Base-by-base conservation (phyloP, 2,797 vertebrate species). In the Sitta carolinensis region DNA sequence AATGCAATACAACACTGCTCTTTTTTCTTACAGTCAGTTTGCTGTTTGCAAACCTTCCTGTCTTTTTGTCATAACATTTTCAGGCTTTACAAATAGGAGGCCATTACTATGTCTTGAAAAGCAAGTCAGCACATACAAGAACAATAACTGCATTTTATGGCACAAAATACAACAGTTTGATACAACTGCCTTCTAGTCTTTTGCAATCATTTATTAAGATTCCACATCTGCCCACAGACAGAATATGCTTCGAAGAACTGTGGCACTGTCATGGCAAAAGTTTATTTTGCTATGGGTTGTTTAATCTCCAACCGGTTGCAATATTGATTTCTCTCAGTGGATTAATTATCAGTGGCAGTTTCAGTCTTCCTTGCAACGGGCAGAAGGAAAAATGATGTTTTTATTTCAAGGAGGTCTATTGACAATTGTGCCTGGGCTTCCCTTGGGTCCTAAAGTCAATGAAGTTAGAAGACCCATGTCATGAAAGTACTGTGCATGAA, bases 361-460 rank as follows among this genome's bases (percentile, higher is more conserved):
- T 93, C 97, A 96, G 97, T 96, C 97, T 96, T 95, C 89, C 88
- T 90, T 93, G 97, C 88, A 97, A 97, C 88, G 95, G 97, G 84
- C 29, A 26, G 97, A 97, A 97, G 97, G 97, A 97, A 97, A 97
- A 98, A 97, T 93, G 97, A 97, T 98, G 97, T 97, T 98, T 98
- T 97, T 97, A 97, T 98, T 98, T 97, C 97, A 95, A 87, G 74
- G 90, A 91, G 84, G 95, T 96, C 97, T 97, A 97, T 89, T 96
- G 97, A 98, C 97, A 93, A 93, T 96, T 59, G 94, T 79, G 82
- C 90, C n/a, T 73, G 72, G 55, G 72, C 64, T 96, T 96, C 97
- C 96, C 96, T 62, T 94, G 97, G 96, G 97, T 95, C 89, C 67
- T 61, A 83, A 96, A 90, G 96, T 92, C 90, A 89, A 94, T 95